Evolutionary conservation across 1,140 invertebrate species (phyloP), one percentile per base, ranked within the genome.

Genomic region (Drosophila tani): DNA sequence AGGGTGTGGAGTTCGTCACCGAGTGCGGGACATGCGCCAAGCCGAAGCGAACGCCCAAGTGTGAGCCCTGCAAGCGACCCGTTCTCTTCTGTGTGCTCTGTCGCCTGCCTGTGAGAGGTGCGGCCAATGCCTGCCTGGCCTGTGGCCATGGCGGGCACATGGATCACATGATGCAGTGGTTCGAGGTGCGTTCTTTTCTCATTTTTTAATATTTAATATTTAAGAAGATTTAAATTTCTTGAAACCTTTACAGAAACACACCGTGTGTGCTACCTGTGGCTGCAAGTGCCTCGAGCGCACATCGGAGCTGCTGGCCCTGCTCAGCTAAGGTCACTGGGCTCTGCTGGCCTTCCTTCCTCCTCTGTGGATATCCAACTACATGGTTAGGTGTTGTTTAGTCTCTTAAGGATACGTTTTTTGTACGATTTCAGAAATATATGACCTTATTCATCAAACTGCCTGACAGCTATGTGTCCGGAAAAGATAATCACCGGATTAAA

Each of bases 131-230:
- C 75, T 99, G 98, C 91, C 93, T 97, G 29, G 94, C 96, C 27
- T 99, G 98, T 93, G 97, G 97, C 2, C 98, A 99, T 93, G 98
- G 97, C 40, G 98, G 98, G 9, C 98, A 99, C 92, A 95, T 96
- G 5, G 93, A 94, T 59, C 97, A 98, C 93, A 94, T 98, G 86
- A 93, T 95, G 69, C 93, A 95, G 43, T 98, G 98, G 98, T 98
- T 97, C 93, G 93, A 94, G 86, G 93, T 35, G 8, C 32, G 32
- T 35, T 35, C 21, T 24, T 3, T 3, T 24, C 21, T 24, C 3
- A 24, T 24, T 24, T 3, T 24, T 24, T 3, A 24, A 24, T 24
- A 24, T 24, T 24, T 24, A 24, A 3, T 24, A 3, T 24, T 24
- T 3, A 24, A 24, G 21, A 3, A 2, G 3, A 24, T 24, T 24